Conservation (phyloP, 2,888 invertebrate genomes). For the Poecilus cupreus region DNA sequence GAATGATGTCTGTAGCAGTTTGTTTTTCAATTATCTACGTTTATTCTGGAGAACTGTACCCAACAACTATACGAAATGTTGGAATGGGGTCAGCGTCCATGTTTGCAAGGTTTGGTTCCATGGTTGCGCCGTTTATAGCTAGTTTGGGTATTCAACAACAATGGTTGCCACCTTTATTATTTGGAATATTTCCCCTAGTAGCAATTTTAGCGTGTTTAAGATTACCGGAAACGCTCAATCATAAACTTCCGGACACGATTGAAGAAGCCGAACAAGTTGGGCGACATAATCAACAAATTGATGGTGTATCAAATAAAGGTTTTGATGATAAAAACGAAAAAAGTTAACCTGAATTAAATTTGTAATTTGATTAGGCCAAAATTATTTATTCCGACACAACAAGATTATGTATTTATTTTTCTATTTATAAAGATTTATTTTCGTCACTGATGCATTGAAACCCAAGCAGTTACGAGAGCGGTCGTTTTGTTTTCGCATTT, state of each 20-base stretch:
- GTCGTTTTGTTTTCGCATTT: not conserved
- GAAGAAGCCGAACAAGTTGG: conserved; percentile 81
- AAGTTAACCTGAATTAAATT: too few relatives aligned
- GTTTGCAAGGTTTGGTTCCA: conserved; percentile 89
- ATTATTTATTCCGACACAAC: conserved; percentile 12
- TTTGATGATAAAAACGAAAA: conserved; percentile 9
- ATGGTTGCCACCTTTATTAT: conserved; percentile 85
- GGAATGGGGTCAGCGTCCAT: conserved; percentile 91
- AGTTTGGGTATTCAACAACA: conserved; percentile 71
- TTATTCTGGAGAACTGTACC: conserved; percentile 92
- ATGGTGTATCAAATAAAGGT: conserved; percentile 15
- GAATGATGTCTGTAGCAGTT: conserved; percentile 87
- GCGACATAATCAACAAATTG: not conserved
- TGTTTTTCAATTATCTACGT: conserved; percentile 91
- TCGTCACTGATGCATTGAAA: not conserved
- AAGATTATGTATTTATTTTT: not conserved
- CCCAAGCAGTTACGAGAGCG: not conserved
- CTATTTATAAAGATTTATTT: conserved; percentile 39
- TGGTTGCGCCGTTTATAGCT: conserved; percentile 87
- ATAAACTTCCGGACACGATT: conserved; percentile 85
- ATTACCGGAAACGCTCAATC: conserved; percentile 87
- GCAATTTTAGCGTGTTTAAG: conserved; percentile 79
- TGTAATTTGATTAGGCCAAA: not conserved
- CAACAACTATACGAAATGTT: conserved; percentile 90
- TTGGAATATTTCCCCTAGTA: conserved; percentile 81